A percentile compares a stretch with the other conserved stretches of the same genome.
phyloP scores from a whole-genome alignment of 2,113 vertebrate genomes.

The Oreochromis spilurus region DNA sequence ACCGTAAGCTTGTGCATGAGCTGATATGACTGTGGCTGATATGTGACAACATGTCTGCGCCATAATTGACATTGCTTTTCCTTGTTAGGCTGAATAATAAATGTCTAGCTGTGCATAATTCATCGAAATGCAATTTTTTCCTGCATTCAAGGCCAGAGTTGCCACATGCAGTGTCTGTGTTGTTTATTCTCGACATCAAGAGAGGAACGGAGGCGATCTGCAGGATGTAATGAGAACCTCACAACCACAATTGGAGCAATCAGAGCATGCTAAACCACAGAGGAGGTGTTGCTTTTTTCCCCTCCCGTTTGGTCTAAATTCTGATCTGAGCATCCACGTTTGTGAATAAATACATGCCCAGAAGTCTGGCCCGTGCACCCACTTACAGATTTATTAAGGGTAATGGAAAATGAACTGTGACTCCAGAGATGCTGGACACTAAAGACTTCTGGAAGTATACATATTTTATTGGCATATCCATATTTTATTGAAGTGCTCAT shows the following conservation, averaged over 20 bases:
- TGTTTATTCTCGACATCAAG: not conserved
- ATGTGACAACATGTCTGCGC: conserved; percentile 14
- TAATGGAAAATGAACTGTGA: not conserved
- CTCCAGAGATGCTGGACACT: not conserved
- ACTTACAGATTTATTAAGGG: not conserved
- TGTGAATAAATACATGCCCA: not conserved
- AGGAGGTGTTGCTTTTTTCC: not conserved
- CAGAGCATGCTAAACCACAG: not conserved
- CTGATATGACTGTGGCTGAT: not conserved
- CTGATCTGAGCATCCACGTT: not conserved
- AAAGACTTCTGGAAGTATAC: conserved; percentile 34
- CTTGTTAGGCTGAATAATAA: conserved; percentile 54
- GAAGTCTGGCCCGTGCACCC: not conserved
- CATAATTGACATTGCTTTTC: conserved; percentile 41
- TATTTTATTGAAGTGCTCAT: conserved; percentile 65
- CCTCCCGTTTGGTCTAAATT: not conserved
- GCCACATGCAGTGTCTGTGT: not conserved
- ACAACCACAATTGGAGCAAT: not conserved
- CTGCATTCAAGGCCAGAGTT: conserved; percentile 6
- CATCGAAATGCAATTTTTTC: conserved; percentile 13
- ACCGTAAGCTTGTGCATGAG: not conserved
- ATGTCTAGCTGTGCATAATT: conserved; percentile 52
- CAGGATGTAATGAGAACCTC: conserved; percentile 23
- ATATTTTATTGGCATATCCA: conserved; percentile 63
- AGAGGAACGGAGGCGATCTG: not conserved